Conservation (phyloP, 2,113 vertebrate species). For the Corythoichthys haematopterus region DNA sequence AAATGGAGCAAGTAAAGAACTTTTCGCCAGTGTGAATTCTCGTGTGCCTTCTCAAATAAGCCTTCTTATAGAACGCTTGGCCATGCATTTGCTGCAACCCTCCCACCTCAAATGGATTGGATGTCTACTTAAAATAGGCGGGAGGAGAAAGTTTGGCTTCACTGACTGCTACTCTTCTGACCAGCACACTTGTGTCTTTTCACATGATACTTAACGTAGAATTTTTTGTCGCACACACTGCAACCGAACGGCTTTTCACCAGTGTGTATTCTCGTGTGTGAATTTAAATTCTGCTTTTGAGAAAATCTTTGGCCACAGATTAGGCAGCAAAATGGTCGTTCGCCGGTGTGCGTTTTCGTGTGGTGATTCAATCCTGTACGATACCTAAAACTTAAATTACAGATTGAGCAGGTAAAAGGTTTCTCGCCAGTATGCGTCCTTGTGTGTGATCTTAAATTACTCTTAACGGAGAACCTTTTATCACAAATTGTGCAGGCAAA, state of each 20-base stretch:
- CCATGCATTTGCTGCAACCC: background rate
- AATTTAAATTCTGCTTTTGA: background rate
- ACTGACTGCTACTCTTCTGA: background rate
- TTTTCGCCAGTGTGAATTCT: background rate
- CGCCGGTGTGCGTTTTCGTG: background rate
- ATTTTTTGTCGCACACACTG: background rate
- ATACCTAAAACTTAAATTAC: background rate
- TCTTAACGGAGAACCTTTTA: background rate
- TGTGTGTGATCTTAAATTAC: background rate
- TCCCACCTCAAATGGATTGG: no score
- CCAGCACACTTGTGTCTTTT: slow-evolving; percentile 4
- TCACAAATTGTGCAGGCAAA: background rate
- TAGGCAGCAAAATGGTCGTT: background rate
- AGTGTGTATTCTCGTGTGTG: background rate
- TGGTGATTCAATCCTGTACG: background rate
- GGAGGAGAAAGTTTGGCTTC: background rate
- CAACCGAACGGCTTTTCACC: background rate
- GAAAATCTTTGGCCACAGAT: background rate
- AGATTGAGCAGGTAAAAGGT: background rate
- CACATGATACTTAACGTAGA: background rate
- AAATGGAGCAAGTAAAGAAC: background rate
- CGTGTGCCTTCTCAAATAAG: background rate
- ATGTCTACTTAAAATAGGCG: background rate
- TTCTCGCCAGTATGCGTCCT: background rate
- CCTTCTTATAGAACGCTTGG: background rate